Evolutionary conservation across 2,797 vertebrate genomes (phyloP), one percentile per base, ranked within the genome.

Genomic region (Liparis tanakae): DNA sequence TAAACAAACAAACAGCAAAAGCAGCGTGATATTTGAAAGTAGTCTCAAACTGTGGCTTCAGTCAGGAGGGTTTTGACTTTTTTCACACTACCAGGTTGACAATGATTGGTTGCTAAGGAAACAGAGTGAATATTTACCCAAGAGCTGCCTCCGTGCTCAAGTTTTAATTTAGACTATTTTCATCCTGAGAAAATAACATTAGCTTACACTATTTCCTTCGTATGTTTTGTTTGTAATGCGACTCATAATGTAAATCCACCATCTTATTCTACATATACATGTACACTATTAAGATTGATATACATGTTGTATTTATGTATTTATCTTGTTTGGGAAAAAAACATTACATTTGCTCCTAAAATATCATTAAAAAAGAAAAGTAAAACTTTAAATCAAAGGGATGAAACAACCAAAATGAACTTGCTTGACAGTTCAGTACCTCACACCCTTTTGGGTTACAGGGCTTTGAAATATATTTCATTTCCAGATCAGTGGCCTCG

Each of bases 401-500:
- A 22, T 30, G 25, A 30, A 30, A 30, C 25, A 2, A 2, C 25
- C 15, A 54, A 39, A 12, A 8, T 0, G 25, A 30, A 13, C 17
- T 25, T 1, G 3, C 0, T 44, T 53, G 33, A 70, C 33, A 6
- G 53, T 68, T 30, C 13, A 43, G 69, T 6, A 59, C 5, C 36
- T 41, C n/a, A 17, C 20, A 43, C 14, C 43, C 12, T 17, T 30
- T 30, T 67, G 25, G 66, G 20, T 63, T 25, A n/a, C 34, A 36
- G 18, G 13, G 70, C 6, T 63, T 83, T 51, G 54, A 71, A 74
- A 66, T 10, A 17, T 36, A 53, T 18, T 33, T 1, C 20, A 71
- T 61, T 75, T 59, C 9, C 9, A 75, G 6, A 74, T 78, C 55
- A 76, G 63, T 17, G 2, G 57, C 7, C 36, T 48, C 44, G 20